Base-by-base conservation (phyloP, 2,113 vertebrate species). In the Carassius auratus region DNA sequence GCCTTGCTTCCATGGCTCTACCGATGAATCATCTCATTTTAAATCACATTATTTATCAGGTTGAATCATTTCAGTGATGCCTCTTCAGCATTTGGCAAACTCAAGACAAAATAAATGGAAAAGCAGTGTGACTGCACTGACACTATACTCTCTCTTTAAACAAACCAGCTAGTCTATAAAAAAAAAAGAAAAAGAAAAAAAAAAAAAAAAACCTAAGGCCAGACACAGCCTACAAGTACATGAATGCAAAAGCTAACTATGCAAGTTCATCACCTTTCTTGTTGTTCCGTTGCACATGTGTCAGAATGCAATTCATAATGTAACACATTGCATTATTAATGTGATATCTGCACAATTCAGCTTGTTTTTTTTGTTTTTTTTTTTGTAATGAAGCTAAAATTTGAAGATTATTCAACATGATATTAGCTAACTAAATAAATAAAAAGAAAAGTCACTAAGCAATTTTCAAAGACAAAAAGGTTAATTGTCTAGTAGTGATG, bases 1-100 rank as follows among this genome's bases (percentile, higher is more conserved):
- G 94, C 92, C 92, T 95, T 94, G 92, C 92, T 94, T 93, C 92
- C 91, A 89, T 94, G 91, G 91, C 94, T 92, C 75, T 69, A 74
- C 71, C 23, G 30, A 62, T 23, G 80, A 71, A 84, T 61, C 69
- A 36, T 76, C 61, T 81, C 9, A 14, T 81, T 45, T 85, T 30
- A 73, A 26, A 55, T 66, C 33, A 30, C 5, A 7, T 73, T 55
- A 42, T 12, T 15, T 69, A 33, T 64, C 48, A 52, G 19, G 48
- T n/a, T 38, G 19, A 55, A 75, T 62, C 71, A 19, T 57, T 68
- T 73, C 13, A 1, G 55, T 57, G 45, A 15, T 10, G n/a, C 50
- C 26, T 74, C 66, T 61, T 80, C 2, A 30, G 33, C 13, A 80
- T 79, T 57, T 30, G 64, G 36, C 68, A 71, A 80, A 48, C 61